A percentile compares a stretch with the other conserved stretches of the same genome.
phyloP scores from a whole-genome alignment of 2,113 vertebrate species.

The Hippocampus guttulatus region DNA sequence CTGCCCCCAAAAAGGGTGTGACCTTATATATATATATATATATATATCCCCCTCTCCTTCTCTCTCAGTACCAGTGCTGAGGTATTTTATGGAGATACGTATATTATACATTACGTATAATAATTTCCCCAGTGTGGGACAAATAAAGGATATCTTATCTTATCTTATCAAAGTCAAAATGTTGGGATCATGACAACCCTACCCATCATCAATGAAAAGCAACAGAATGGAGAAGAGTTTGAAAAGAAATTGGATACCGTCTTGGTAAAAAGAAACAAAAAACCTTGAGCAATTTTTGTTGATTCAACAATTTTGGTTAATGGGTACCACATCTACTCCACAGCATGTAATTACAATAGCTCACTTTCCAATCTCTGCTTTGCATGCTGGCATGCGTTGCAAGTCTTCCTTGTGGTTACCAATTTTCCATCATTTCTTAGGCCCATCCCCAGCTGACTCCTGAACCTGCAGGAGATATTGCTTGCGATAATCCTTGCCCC shows the following conservation, averaged over 20 bases:
- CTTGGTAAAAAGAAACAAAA: slow-evolving; percentile 68
- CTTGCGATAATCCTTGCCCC: slow-evolving; percentile 31
- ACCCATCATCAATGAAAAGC: slow-evolving; percentile 41
- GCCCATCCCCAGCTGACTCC: slow-evolving; percentile 50
- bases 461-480: slow-evolving; percentile 53
- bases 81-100: not conserved
- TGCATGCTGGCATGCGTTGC: slow-evolving; percentile 70
- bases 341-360: slow-evolving; percentile 82
- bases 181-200: too few species aligned
- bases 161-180: too few species aligned
- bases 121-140: too few species aligned
- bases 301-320: slow-evolving; percentile 84
- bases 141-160: too few species aligned
- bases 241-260: slow-evolving; percentile 63
- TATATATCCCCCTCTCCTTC: too few species aligned
- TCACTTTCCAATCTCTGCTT: slow-evolving; percentile 78
- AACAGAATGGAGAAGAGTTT: slow-evolving; percentile 62
- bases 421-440: slow-evolving; percentile 76
- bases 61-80: too few species aligned
- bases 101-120: too few species aligned
- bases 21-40: too few species aligned
- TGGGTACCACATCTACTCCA: slow-evolving; percentile 81
- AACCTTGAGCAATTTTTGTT: slow-evolving; percentile 77
- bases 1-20: too few species aligned
- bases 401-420: slow-evolving; percentile 70